Evolutionary conservation across 2,888 invertebrate species (phyloP), one percentile per base, ranked within the genome.

Genomic region (Sepioteuthis lessoniana): DNA sequence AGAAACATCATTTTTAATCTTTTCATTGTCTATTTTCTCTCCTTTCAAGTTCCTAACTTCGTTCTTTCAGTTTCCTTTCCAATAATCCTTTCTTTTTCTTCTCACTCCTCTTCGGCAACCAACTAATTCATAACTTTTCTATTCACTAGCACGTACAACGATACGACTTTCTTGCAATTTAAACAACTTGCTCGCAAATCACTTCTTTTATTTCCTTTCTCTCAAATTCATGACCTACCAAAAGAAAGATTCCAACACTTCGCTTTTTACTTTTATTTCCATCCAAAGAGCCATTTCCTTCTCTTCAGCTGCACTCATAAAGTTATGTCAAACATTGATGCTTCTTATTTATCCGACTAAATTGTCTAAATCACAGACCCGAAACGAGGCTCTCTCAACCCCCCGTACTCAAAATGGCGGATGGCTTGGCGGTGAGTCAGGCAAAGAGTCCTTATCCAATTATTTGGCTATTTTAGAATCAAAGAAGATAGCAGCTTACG

Each of bases 251-350:
- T 76, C 35, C n/a, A n/a, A 55, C 35, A n/a, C 76, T n/a, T n/a
- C 76, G 76, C n/a, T 76, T 16, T n/a, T 76, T 76, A n/a, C n/a
- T 76, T 76, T 76, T n/a, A 76, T 76, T 76, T 19, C 76, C 35
- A 76, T 35, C 76, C 16, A 76, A n/a, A 76, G 76, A n/a, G 76
- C 25, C 76, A 76, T 76, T 76, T 76, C 76, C 76, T 76, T 76
- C 31, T 76, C 31, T n/a, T 76, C 76, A 10, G 31, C n/a, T 16
- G 76, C 76, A n/a, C 76, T 35, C 76, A 76, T 76, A 76, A 76
- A 76, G n/a, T 76, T 76, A 76, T 76, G n/a, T 76, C 76, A 76
- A 76, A 76, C 76, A 76, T 76, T 35, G 76, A 76, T n/a, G n/a
- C n/a, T 76, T 8, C 76, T n/a, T 35, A 76, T 76, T 76, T 76